phyloP scores from a whole-genome alignment of 30 jellyfish, hydroid and myxozoan species.

The Nemopilema nomurai region DNA sequence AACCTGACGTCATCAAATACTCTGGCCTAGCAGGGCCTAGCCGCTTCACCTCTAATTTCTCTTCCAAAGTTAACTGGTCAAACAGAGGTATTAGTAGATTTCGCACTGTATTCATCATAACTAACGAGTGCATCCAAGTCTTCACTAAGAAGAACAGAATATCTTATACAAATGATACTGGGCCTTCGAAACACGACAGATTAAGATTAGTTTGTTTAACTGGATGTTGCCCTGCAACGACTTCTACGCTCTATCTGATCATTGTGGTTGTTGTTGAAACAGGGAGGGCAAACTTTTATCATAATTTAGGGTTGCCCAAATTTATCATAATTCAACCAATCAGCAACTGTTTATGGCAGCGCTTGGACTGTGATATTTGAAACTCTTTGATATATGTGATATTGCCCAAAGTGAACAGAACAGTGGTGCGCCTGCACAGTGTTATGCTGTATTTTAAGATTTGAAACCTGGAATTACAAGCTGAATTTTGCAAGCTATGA shows the following conservation, averaged over 20 bases:
- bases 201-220: not conserved
- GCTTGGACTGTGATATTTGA: too few species aligned
- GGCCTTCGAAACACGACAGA: not conserved
- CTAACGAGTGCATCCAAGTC: constrained; percentile 2
- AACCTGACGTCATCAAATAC: constrained; percentile 1
- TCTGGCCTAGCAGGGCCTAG: constrained; percentile 7
- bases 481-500: constrained; percentile 22
- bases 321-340: not conserved
- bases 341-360: too few species aligned
- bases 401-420: too few species aligned
- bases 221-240: not conserved
- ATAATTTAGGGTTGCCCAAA: too few species aligned
- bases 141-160: not conserved
- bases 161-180: not conserved
- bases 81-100: not conserved
- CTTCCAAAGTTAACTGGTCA: not conserved
- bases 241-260: not conserved
- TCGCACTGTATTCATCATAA: constrained; percentile 1
- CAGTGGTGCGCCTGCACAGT: too few species aligned
- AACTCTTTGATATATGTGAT: too few species aligned
- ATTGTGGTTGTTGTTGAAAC: not conserved
- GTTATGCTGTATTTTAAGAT: constrained; percentile 6
- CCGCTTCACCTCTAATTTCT: constrained; percentile 17
- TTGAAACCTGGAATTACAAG: constrained; percentile 13
- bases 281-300: not conserved